Evolutionary conservation across 2,113 vertebrate genomes (phyloP).

Genomic region (Poeciliopsis turrubarensis): DNA sequence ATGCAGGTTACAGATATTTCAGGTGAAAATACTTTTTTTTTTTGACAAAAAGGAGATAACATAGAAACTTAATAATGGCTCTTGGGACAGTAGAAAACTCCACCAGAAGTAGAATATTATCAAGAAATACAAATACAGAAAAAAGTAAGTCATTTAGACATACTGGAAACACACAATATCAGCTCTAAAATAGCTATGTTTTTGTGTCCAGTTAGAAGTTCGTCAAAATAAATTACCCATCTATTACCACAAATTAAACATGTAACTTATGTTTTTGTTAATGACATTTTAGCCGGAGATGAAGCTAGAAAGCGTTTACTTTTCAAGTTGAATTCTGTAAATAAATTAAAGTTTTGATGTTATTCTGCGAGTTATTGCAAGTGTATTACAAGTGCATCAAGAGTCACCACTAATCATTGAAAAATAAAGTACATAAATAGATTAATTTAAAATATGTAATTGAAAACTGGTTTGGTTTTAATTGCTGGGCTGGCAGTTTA

Average conservation of each 20-base stretch:
- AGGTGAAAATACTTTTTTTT: conserved; percentile 49
- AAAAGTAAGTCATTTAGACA: background rate
- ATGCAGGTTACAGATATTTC: conserved; percentile 41
- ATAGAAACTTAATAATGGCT: conserved; percentile 38
- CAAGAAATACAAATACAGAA: conserved; percentile 21
- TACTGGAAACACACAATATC: conserved; percentile 3
- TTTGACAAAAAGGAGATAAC: conserved; percentile 40
- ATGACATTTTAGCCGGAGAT: no score
- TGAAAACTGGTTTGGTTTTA: background rate
- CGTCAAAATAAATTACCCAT: background rate
- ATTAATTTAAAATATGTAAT: background rate
- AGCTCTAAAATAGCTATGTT: background rate
- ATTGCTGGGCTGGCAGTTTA: background rate
- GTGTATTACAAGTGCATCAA: background rate
- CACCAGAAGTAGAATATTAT: conserved; percentile 22
- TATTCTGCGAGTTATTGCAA: no score
- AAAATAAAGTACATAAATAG: background rate
- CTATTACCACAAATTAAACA: background rate
- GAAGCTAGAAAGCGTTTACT: no score
- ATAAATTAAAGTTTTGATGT: no score
- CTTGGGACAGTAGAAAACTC: conserved; percentile 21
- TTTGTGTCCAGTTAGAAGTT: background rate
- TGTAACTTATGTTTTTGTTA: no score
- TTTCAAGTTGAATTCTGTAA: no score
- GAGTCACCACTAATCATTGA: background rate